These are phyloP conservation scores for Chrysochloris asiatica DNA, from an alignment of 2,113 vertebrate species.

Conservation along the genomic window DNA sequence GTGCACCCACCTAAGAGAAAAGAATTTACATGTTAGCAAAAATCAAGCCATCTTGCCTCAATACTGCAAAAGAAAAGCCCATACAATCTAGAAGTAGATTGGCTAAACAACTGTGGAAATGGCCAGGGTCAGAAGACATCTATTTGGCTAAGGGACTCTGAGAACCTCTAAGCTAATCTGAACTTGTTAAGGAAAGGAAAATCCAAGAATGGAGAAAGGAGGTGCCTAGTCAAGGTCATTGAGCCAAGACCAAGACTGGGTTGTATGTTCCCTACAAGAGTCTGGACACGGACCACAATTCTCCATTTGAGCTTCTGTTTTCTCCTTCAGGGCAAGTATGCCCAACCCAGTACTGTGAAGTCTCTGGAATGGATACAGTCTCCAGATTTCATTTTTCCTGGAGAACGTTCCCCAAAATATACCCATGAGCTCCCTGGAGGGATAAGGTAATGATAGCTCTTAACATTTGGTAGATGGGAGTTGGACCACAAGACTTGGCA, in stretches of 20 bases:
- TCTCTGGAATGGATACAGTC: background rate
- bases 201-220: background rate
- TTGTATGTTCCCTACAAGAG: background rate
- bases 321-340: background rate
- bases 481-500: background rate
- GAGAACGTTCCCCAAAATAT: background rate
- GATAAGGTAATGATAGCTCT: background rate
- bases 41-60: background rate
- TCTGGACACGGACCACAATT: background rate
- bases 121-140: background rate
- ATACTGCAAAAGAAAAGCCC: background rate
- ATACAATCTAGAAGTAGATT: background rate
- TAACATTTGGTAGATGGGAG: background rate
- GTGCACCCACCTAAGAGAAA: background rate
- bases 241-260: background rate
- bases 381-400: background rate
- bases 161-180: background rate
- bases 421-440: background rate
- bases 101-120: background rate
- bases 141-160: background rate
- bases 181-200: background rate
- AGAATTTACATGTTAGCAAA: background rate
- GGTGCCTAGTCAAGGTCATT: accelerated
- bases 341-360: background rate
- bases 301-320: background rate